These are phyloP conservation scores for Epinephelus fuscoguttatus DNA, from an alignment of 2,113 vertebrate genomes.

Conservation along the genomic window DNA sequence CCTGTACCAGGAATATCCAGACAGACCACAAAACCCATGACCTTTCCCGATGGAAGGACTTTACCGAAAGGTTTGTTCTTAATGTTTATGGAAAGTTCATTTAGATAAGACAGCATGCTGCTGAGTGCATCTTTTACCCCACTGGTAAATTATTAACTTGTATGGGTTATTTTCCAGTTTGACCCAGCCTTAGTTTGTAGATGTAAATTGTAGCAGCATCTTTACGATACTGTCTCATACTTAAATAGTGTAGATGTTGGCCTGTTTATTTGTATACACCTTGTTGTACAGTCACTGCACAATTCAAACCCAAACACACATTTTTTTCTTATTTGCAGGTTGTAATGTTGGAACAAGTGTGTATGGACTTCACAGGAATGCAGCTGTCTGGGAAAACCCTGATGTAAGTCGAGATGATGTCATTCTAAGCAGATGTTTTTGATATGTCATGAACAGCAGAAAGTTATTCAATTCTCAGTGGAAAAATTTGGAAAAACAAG, in stretches of 20 bases:
- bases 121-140: conserved; percentile 1
- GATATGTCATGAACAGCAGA: not conserved
- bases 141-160: conserved; percentile 37
- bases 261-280: not conserved
- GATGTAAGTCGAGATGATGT: conserved; percentile 68
- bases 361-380: conserved; percentile 86
- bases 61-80: conserved; percentile 87
- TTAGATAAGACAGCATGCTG: not conserved
- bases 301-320: not conserved
- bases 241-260: not conserved
- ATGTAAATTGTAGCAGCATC: not conserved
- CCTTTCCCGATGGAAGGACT: conserved; percentile 89
- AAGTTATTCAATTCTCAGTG: not conserved
- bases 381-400: conserved; percentile 86
- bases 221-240: not conserved
- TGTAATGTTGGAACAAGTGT: conserved; percentile 78
- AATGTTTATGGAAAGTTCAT: not conserved
- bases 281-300: not conserved
- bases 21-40: conserved; percentile 86
- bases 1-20: conserved; percentile 85
- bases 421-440: not conserved
- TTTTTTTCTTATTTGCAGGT: conserved; percentile 62
- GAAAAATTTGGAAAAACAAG: rapidly evolving
- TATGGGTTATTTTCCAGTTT: not conserved
- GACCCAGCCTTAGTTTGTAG: not conserved